Base-by-base conservation (phyloP, 2,888 invertebrate species). In the Epistrophella euchroma region DNA sequence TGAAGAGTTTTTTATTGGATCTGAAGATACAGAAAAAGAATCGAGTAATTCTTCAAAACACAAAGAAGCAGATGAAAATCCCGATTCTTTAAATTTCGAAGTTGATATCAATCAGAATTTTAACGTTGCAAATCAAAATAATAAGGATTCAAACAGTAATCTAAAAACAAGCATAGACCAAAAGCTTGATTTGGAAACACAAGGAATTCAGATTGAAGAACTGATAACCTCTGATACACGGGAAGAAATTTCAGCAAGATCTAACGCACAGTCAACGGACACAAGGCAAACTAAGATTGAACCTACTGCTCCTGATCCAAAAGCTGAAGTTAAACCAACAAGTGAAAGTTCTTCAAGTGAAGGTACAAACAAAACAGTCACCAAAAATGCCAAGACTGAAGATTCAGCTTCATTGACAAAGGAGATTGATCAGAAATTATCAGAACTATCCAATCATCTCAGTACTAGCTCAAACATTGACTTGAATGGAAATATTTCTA, bases 391-490 rank as follows among this genome's bases (percentile, higher is more conserved):
- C 40, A 86, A 86, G 82, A 86, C 86, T 86, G 81, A 75, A 32
- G 81, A 86, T 50, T 11, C 77, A 15, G 81, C 73, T 58, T 64
- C 71, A 52, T 64, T 86, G 47, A 82, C 86, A 50, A 17, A 78
- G 4, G 86, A 86, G 19, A 86, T 86, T 19, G 82, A 86, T 45
- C 77, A 86, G 13, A 74, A 86, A 45, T 64, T 86, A 13, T 86
- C 81, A 11, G 86, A 86, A 58, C 35, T 86, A 7, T 45, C 64
- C 0, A 78, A 56, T 10, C 86, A 86, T 52, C 56, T 86, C 1
- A 32, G 68, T 2, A 28, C 56, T 5, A 71, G 45, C 5, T 55
- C 75, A 40, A 80, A 80, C n/a, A 68, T 76, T 15, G 80, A 80
- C 43, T 73, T 85, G 19, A 85, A 80, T 62, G 85, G 85, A 25